Conservation (phyloP, 2,113 vertebrate species). For the Oreochromis aureus region DNA sequence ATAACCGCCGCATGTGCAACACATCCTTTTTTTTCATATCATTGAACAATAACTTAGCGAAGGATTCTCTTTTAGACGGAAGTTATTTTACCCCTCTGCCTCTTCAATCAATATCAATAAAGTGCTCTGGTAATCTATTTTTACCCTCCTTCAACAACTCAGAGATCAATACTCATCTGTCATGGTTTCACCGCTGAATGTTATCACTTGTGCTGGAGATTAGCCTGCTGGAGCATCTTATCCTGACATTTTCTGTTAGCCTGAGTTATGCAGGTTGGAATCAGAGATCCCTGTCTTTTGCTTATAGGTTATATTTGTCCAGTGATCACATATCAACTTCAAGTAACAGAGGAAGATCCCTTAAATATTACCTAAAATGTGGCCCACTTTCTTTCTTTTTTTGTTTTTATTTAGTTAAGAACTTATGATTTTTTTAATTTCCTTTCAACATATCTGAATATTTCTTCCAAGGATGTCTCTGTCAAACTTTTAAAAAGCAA, state of each 20-base stretch:
- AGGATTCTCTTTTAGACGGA: not conserved
- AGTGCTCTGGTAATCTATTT: slow-evolving; percentile 62
- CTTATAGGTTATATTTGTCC: not conserved
- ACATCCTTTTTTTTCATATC: not conserved
- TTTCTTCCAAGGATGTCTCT: not conserved
- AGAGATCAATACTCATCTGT: slow-evolving; percentile 69
- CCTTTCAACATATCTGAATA: not conserved
- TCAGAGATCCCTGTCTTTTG: not conserved
- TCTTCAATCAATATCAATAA: slow-evolving; percentile 60
- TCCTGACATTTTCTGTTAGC: slow-evolving; percentile 47
- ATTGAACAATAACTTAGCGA: not conserved
- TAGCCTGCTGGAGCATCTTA: slow-evolving; percentile 55
- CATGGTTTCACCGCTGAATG: slow-evolving; percentile 60
- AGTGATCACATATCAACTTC: not conserved
- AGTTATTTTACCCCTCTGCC: slow-evolving; percentile 27
- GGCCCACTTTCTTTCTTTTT: not conserved
- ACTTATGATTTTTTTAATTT: rapidly evolving
- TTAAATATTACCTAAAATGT: not conserved
- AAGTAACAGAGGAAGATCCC: not conserved
- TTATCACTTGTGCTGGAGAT: slow-evolving; percentile 64
- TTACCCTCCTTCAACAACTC: slow-evolving; percentile 40
- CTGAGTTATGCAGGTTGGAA: slow-evolving; percentile 22
- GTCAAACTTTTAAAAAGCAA: not conserved
- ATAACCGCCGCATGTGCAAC: not conserved
- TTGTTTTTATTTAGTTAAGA: not conserved